Evolutionary conservation across 1,140 invertebrate species (phyloP), one percentile per base, ranked within the genome.

Genomic region (Drosophila suzukii): DNA sequence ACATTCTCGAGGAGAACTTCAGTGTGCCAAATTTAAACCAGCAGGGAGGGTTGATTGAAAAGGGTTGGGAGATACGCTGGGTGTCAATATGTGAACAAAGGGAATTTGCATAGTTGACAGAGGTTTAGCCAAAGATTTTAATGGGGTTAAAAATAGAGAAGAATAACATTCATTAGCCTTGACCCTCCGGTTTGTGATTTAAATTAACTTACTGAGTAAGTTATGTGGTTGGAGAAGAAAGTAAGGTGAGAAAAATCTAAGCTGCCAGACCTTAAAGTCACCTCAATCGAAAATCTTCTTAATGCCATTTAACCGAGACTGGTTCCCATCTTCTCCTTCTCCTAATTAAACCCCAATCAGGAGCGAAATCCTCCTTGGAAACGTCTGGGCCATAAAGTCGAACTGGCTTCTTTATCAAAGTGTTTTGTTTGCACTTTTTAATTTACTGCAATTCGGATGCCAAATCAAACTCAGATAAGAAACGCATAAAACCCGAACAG

Each of bases 361-460:
- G 6, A 20, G 39, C 3, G 34, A 6, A 20, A 32, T 24, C 24
- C 24, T 36, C 30, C 38, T 20, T 38, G 56, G 49, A 47, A 55
- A 65, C 71, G 61, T 78, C 36, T 68, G 56, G 49, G 47, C 83
- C 78, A 72, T 88, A 79, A 86, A 79, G 43, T 56, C 53, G 27
- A 53, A 38, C 44, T 63, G 49, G 71, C 58, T 58, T 38, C 57
- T 73, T 78, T 88, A 86, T 83, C 83, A 76, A 73, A 88, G 68
- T 78, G 77, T 90, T 90, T 90, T 89, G 77, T 90, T 89, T 89
- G 81, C 81, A 81, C 81, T 89, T 89, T 88, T 89, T 90, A 89
- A 89, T 89, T 89, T 85, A 89, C 80, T 89, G 84, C 85, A 86
- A 74, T 84, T 88, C 78, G 66, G 79, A 74, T 89, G 81, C 74